These are phyloP conservation scores for Falcunculus frontatus DNA, from an alignment of 2,113 vertebrate genomes.

Conservation along the genomic window DNA sequence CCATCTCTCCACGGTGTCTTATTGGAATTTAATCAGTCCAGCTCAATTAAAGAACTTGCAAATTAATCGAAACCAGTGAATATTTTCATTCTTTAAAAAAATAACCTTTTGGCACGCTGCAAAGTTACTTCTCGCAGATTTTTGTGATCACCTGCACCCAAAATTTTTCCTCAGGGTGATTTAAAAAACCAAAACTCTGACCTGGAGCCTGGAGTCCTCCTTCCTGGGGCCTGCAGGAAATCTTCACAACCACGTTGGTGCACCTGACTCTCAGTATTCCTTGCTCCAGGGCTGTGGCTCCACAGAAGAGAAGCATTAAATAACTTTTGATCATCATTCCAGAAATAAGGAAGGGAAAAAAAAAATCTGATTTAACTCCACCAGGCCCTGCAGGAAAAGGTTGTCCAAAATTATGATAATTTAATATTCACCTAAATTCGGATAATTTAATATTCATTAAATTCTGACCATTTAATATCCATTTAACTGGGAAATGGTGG, in stretches of 20 bases:
- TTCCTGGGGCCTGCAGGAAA: not conserved
- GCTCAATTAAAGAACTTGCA: not conserved
- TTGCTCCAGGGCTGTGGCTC: not conserved
- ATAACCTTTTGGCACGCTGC: not conserved
- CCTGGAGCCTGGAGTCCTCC: not conserved
- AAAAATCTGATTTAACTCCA: not conserved
- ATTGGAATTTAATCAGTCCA: not conserved
- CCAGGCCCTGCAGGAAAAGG: not conserved
- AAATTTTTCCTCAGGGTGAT: not conserved
- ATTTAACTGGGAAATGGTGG: not conserved
- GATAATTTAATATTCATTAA: not conserved
- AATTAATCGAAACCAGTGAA: not conserved
- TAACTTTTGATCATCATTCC: not conserved
- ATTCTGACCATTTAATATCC: not conserved
- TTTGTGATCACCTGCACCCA: not conserved
- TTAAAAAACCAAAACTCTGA: not conserved
- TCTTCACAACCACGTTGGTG: not conserved
- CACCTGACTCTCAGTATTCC: not conserved
- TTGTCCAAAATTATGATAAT: not conserved
- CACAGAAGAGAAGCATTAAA: not conserved
- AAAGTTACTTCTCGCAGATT: not conserved
- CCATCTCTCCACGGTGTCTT: not conserved
- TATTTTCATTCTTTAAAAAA: not conserved
- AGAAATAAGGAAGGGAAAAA: not conserved
- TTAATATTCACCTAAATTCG: not conserved